A percentile compares a stretch with the other conserved stretches of the same genome.
Evolutionary conservation across 2,888 invertebrate genomes (phyloP).

Genomic region (Hipparchia semele): DNA sequence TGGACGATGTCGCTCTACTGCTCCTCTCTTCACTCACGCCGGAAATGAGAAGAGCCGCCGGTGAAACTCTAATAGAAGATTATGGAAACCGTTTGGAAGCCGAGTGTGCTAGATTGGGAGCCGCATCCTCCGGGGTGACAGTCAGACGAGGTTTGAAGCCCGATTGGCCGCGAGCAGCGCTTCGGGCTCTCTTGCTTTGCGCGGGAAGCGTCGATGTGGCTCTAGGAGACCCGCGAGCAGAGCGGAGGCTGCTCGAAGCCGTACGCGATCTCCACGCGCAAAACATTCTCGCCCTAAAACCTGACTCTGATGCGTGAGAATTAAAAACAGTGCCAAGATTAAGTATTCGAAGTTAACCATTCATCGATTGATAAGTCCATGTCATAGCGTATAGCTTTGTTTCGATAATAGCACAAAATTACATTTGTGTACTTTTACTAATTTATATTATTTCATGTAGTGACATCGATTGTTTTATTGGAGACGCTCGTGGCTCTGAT

Average conservation of each 20-base stretch:
- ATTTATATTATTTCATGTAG: slow-evolving; percentile 41
- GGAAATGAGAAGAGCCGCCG: slow-evolving; percentile 85
- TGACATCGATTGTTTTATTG: slow-evolving; percentile 56
- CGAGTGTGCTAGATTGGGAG: slow-evolving; percentile 83
- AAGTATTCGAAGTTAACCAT: slow-evolving; percentile 41
- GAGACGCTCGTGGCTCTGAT: slow-evolving; percentile 46
- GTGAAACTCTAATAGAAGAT: slow-evolving; percentile 85
- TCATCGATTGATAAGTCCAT: slow-evolving; percentile 50
- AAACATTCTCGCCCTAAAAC: slow-evolving; percentile 84
- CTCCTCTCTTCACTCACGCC: slow-evolving; percentile 89
- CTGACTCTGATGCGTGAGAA: slow-evolving; percentile 66
- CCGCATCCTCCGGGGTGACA: slow-evolving; percentile 81
- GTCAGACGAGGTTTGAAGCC: slow-evolving; percentile 77
- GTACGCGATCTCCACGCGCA: slow-evolving; percentile 88
- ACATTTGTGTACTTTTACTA: slow-evolving; percentile 46
- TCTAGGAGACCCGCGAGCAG: slow-evolving; percentile 89
- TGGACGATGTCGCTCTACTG: slow-evolving; percentile 90
- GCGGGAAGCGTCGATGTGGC: slow-evolving; percentile 93
- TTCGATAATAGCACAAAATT: slow-evolving; percentile 63
- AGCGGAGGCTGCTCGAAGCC: slow-evolving; percentile 88
- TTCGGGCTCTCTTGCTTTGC: slow-evolving; percentile 89
- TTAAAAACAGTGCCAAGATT: slow-evolving; percentile 57
- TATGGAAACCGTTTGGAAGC: slow-evolving; percentile 86
- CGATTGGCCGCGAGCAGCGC: slow-evolving; percentile 87
- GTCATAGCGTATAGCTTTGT: slow-evolving; percentile 49